Conservation (phyloP, 2,888 invertebrate genomes). For the Acanthosoma haemorrhoidale region DNA sequence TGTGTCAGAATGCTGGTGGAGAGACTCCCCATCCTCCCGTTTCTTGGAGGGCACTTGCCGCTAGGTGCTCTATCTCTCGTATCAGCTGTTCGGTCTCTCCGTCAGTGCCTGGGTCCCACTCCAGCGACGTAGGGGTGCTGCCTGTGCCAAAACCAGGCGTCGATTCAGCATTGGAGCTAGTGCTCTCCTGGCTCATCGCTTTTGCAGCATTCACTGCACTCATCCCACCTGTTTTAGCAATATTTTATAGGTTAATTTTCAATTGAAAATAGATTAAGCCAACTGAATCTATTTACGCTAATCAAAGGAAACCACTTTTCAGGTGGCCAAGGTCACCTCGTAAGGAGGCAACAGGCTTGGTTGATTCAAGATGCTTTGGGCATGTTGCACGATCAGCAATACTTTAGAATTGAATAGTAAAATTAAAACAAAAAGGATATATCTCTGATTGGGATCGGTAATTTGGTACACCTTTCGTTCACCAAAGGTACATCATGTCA, state of each 20-base stretch:
- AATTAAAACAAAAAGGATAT: too few relatives aligned
- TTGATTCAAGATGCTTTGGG: too few relatives aligned
- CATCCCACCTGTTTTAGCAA: background rate
- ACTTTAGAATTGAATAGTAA: too few relatives aligned
- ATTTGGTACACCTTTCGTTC: too few relatives aligned
- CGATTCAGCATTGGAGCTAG: conserved; percentile 29
- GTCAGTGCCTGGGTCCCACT: conserved; percentile 63
- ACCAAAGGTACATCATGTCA: too few relatives aligned
- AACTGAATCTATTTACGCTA: background rate
- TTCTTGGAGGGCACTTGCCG: conserved; percentile 59
- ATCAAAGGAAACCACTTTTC: too few relatives aligned
- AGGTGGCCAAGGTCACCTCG: too few relatives aligned
- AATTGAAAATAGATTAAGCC: background rate
- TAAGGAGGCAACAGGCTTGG: too few relatives aligned
- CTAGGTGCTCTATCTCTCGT: conserved; percentile 62
- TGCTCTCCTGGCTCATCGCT: conserved; percentile 10
- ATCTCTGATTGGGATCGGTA: too few relatives aligned
- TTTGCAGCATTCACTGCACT: background rate
- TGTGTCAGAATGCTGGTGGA: background rate
- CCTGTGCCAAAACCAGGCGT: conserved; percentile 43
- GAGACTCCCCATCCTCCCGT: conserved; percentile 48
- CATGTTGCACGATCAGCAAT: too few relatives aligned
- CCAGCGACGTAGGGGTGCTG: conserved; percentile 60
- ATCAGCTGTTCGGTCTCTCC: conserved; percentile 60
- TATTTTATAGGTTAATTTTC: background rate